Percentiles rank a stretch among this genome's conserved stretches.
Conservation (phyloP, 2,797 vertebrate species). For the Sciurus carolinensis region DNA sequence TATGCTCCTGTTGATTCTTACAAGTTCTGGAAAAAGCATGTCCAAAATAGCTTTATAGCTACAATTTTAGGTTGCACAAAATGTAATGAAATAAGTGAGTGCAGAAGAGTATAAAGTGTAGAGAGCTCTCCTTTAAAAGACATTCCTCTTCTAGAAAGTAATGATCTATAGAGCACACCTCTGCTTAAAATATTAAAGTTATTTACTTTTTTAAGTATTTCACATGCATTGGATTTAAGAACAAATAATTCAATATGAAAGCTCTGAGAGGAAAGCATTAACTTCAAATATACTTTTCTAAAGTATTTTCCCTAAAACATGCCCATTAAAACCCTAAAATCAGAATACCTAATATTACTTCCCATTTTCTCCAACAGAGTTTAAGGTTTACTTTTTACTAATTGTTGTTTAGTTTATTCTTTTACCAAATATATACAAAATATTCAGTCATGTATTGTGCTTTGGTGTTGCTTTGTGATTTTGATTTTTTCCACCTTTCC, state of each 20-base stretch:
- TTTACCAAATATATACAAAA: conserved; percentile 56
- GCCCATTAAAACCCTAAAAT: conserved; percentile 45
- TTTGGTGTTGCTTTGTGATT: neutral
- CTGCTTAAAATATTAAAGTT: conserved; percentile 62
- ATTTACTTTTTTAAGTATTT: conserved; percentile 54
- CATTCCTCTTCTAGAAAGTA: conserved; percentile 63
- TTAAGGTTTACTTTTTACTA: conserved; percentile 7
- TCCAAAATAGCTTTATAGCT: conserved; percentile 78
- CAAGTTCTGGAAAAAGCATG: conserved; percentile 66
- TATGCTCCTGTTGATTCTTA: conserved; percentile 80
- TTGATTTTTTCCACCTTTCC: neutral
- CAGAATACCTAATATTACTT: conserved; percentile 22
- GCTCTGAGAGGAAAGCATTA: neutral
- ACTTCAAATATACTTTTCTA: conserved; percentile 42
- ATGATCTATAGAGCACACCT: conserved; percentile 44
- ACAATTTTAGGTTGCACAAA: conserved; percentile 69
- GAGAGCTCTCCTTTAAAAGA: conserved; percentile 62
- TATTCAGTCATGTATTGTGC: neutral
- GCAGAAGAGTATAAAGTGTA: conserved; percentile 41
- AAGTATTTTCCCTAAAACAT: conserved; percentile 47
- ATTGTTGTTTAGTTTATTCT: conserved; percentile 39
- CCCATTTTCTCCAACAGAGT: neutral
- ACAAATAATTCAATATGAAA: conserved; percentile 61
- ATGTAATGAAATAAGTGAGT: conserved; percentile 71
- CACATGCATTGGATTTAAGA: conserved; percentile 46